Evolutionary conservation across 2,797 vertebrate species (phyloP), one percentile per base, ranked within the genome.

Genomic region (Australoheros facetus): DNA sequence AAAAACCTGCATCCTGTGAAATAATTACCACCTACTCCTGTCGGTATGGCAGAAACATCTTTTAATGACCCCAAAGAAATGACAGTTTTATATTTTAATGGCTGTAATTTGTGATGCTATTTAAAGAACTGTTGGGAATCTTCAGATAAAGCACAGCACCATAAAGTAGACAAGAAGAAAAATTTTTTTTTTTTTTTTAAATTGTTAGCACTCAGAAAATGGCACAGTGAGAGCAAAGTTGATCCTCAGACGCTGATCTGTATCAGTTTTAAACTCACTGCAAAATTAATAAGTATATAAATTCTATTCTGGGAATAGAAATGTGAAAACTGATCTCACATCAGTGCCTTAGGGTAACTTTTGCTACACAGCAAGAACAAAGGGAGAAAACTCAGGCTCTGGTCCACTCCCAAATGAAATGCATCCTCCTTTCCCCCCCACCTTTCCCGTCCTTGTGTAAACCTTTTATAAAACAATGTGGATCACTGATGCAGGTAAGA

Each of bases 381-480:
- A 59, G 83, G 85, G 79, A 92, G 71, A 87, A 72, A 76, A 77
- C 30, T 39, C 1, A 23, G 53, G 9, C 28, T 78, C 71, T 80
- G 83, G 81, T 39, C 74, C 30, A 85, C 73, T 56, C 87, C 84
- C 83, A 72, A 72, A 79, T 51, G 14, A 92, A 85, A 93, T 93
- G 93, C 91, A 94, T 93, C 89, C 91, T 78, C 28, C 9, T 88
- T 92, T 87, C 86, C 87, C 76, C 51, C 77, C 21, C 76, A 34
- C 77, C 21, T 45, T 48, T 45, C 60, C 23, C 0, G 23, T 48
- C 23, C 48, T 48, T 28, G 26, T 71, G 39, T 13, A 45, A 32
- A 19, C 30, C 6, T 23, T 30, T 14, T 69, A 9, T 51, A 69
- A 69, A 12, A 30, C 7, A 51, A 69, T 8, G 30, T 1, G 42